phyloP scores from a whole-genome alignment of 2,888 invertebrate species.

The Halictus quadricinctus region DNA sequence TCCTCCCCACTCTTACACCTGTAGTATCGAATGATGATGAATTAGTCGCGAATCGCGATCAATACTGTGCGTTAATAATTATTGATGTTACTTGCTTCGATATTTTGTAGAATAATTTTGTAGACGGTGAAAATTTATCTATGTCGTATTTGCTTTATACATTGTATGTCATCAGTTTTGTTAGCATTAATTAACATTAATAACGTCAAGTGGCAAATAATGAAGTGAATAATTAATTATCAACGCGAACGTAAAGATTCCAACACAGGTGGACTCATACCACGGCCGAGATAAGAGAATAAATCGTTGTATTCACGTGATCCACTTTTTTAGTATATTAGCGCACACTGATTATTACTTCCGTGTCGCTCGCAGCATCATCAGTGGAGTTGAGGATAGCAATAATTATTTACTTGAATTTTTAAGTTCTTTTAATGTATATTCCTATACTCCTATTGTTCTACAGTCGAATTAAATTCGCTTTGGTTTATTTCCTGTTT shows the following conservation, averaged over 20 bases:
- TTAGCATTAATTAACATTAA: not conserved
- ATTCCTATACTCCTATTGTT: no score
- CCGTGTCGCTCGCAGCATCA: not conserved
- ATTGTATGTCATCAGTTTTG: not conserved
- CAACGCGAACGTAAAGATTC: not conserved
- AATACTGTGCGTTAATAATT: not conserved
- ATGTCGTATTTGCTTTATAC: not conserved
- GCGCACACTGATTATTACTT: not conserved
- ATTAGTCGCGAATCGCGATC: not conserved
- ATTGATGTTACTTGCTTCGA: not conserved
- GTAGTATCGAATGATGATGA: not conserved
- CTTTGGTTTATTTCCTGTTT: no score
- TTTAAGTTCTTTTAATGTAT: no score
- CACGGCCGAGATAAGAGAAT: not conserved
- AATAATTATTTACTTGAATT: not conserved
- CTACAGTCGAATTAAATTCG: no score
- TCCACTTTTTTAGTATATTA: not conserved
- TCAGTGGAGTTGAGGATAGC: not conserved
- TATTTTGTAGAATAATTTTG: not conserved
- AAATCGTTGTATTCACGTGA: not conserved
- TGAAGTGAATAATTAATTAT: not conserved
- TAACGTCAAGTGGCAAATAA: not conserved
- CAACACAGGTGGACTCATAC: not conserved
- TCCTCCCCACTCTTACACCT: not conserved
- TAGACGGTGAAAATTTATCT: not conserved